Evolutionary conservation across 2,888 invertebrate genomes (phyloP).

Genomic region (Stramonita haemastoma): DNA sequence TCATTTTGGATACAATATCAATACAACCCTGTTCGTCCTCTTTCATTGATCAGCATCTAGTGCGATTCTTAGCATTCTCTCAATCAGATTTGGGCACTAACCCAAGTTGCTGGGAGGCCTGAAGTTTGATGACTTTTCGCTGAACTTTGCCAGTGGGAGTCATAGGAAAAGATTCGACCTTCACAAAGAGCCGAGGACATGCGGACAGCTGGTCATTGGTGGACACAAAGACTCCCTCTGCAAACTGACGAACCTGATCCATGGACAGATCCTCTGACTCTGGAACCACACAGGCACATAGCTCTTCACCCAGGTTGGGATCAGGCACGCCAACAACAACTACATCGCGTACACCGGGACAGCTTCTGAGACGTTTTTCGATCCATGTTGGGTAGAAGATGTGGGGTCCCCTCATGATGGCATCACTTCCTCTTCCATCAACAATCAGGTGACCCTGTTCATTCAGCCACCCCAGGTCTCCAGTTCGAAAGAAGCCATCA

Average conservation of each 20-base stretch:
- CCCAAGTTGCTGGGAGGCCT: conserved; percentile 1
- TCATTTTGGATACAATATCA: neutral
- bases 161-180: conserved; percentile 27
- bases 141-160: neutral
- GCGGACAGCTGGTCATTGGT: conserved; percentile 13
- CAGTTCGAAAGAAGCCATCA: conserved; percentile 36
- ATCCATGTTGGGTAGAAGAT: conserved; percentile 41
- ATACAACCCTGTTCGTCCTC: neutral
- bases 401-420: conserved; percentile 40
- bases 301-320: conserved; percentile 27
- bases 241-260: conserved; percentile 31
- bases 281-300: conserved; percentile 39
- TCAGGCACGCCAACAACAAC: conserved; percentile 42
- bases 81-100: neutral
- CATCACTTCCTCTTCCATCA: conserved; percentile 33
- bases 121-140: conserved; percentile 7
- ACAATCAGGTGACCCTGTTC: conserved; percentile 33
- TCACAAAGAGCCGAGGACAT: conserved; percentile 25
- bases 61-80: neutral
- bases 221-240: conserved; percentile 10
- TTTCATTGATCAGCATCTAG: no score
- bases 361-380: conserved; percentile 27
- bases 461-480: conserved; percentile 30
- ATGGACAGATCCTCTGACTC: conserved; percentile 21
- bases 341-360: conserved; percentile 33